These are phyloP conservation scores for Colius striatus DNA, from an alignment of 2,113 vertebrate genomes.

Conservation along the genomic window DNA sequence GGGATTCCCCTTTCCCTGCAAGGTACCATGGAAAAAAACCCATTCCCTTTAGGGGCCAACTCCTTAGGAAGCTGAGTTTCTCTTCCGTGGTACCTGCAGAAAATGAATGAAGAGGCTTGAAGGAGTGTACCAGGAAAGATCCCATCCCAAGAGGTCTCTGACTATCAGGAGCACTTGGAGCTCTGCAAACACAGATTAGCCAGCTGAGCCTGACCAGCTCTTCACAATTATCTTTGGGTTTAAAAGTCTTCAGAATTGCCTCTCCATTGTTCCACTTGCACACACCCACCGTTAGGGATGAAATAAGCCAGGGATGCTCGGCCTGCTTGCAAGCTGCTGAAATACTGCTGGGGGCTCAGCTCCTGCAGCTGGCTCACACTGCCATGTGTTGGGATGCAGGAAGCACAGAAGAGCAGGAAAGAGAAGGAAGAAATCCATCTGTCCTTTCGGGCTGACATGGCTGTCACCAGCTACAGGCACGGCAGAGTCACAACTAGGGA, in stretches of 20 bases:
- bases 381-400: neutral
- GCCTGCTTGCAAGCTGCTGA: slow-evolving; percentile 12
- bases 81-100: neutral
- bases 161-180: neutral
- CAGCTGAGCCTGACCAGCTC: rapidly evolving
- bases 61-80: neutral
- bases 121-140: neutral
- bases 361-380: neutral
- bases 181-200: neutral
- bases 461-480: neutral
- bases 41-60: neutral
- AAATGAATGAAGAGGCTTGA: neutral
- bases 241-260: neutral
- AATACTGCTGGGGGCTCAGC: slow-evolving; percentile 35
- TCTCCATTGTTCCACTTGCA: neutral
- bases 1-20: neutral
- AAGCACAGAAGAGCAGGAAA: slow-evolving; percentile 27
- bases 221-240: neutral
- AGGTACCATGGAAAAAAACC: neutral
- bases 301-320: slow-evolving; percentile 58
- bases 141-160: neutral
- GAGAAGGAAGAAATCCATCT: neutral
- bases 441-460: slow-evolving; percentile 4
- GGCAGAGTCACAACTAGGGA: neutral
- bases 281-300: neutral